These are phyloP conservation scores for Drosophila kepulauana DNA, from an alignment of 1,140 invertebrate species.

Conservation along the genomic window DNA sequence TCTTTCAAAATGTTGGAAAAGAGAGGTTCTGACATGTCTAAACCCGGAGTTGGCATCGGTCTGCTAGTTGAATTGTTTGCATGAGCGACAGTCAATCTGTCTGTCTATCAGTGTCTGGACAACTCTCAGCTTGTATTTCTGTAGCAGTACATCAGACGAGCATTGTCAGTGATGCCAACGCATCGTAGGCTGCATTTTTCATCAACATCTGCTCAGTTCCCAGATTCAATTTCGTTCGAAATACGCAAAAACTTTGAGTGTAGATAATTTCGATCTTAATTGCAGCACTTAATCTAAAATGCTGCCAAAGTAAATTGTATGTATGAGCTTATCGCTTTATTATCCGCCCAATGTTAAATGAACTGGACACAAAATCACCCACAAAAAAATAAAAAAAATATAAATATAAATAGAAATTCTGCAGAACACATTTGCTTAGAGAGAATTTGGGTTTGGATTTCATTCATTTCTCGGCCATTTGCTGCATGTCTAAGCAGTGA, in stretches of 20 bases:
- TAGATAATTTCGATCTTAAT: background rate
- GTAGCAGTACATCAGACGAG: constrained; percentile 65
- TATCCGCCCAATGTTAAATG: background rate
- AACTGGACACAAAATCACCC: constrained; percentile 9
- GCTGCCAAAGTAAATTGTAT: background rate
- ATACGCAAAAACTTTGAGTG: too few relatives aligned
- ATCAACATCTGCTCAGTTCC: constrained; percentile 17
- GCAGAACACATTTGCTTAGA: constrained; percentile 30
- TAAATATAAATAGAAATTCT: constrained; percentile 7
- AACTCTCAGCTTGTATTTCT: background rate
- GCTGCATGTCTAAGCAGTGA: constrained; percentile 65
- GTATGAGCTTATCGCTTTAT: constrained; percentile 1
- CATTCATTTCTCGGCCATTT: constrained; percentile 70
- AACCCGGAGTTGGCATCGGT: constrained; percentile 36
- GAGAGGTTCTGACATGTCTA: constrained; percentile 44
- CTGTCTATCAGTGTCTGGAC: constrained; percentile 22
- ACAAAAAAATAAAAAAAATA: constrained; percentile 11
- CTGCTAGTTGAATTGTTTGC: constrained; percentile 31
- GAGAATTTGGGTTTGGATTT: constrained; percentile 38
- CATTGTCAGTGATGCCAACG: constrained; percentile 41
- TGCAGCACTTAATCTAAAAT: background rate
- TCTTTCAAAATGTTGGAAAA: constrained; percentile 12
- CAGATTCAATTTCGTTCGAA: background rate
- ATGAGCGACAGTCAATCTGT: constrained; percentile 4
- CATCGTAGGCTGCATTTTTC: constrained; percentile 54